phyloP scores from a whole-genome alignment of 2,888 invertebrate species.

The Zhengitettix transpicula region DNA sequence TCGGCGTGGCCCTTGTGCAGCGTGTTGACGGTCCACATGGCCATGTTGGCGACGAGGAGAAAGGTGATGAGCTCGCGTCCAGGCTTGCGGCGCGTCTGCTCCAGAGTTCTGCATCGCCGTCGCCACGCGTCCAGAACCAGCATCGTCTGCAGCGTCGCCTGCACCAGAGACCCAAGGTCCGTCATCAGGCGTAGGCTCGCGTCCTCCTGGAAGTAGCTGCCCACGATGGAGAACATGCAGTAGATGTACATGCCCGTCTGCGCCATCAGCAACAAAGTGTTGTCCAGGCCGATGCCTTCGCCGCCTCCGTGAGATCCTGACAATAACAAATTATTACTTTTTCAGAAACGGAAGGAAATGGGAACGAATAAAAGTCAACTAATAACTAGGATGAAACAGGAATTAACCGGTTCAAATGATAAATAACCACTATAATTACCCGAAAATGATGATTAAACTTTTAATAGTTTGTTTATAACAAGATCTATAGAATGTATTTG shows the following conservation, averaged over 20 bases:
- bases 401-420: too few relatives aligned
- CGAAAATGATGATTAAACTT: too few relatives aligned
- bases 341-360: too few relatives aligned
- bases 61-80: slow-evolving; percentile 77
- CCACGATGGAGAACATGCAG: slow-evolving; percentile 73
- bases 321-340: neutral
- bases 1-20: slow-evolving; percentile 22
- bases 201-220: slow-evolving; percentile 45
- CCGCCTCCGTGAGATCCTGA: slow-evolving; percentile 6
- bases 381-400: too few relatives aligned
- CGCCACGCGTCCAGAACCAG: slow-evolving; percentile 42
- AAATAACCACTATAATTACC: too few relatives aligned
- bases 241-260: slow-evolving; percentile 80
- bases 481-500: too few relatives aligned
- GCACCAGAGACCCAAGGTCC: slow-evolving; percentile 55
- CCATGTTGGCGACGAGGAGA: slow-evolving; percentile 62
- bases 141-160: slow-evolving; percentile 58
- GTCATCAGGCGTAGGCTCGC: slow-evolving; percentile 27
- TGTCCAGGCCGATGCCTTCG: slow-evolving; percentile 42
- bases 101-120: slow-evolving; percentile 46
- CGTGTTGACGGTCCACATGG: slow-evolving; percentile 60
- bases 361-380: slow-evolving; percentile 11
- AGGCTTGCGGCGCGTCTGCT: slow-evolving; percentile 57
- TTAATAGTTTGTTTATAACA: too few relatives aligned
- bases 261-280: slow-evolving; percentile 66